A percentile compares a stretch with the other conserved stretches of the same genome.
Conservation (phyloP, 2,113 vertebrate genomes). For the Saccopteryx bilineata region DNA sequence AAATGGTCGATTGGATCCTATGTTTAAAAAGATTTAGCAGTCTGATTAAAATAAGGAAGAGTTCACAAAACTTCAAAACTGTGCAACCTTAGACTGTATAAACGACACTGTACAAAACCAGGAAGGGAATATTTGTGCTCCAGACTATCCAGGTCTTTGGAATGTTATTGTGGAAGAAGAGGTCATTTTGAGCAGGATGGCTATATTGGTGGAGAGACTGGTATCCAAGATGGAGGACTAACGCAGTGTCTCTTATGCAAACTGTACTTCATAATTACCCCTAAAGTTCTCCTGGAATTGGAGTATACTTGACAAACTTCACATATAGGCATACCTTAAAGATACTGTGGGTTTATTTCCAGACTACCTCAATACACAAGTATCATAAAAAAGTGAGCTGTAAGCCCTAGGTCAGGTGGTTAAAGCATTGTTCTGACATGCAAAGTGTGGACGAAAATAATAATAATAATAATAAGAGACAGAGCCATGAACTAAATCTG, state of each 20-base stretch:
- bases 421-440: too few species aligned
- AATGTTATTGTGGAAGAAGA: background rate
- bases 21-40: constrained; percentile 28
- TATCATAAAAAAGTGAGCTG: background rate
- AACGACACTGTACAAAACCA: background rate
- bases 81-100: background rate
- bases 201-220: background rate
- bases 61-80: constrained; percentile 53
- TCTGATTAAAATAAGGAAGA: constrained; percentile 45
- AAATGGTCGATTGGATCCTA: constrained; percentile 3
- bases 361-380: background rate
- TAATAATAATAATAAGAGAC: too few species aligned
- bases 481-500: too few species aligned
- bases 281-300: background rate
- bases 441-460: too few species aligned
- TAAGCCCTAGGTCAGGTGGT: too few species aligned
- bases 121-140: background rate
- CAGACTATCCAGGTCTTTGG: background rate
- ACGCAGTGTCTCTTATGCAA: background rate
- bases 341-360: background rate
- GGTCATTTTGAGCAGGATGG: background rate
- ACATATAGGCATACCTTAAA: background rate
- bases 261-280: background rate
- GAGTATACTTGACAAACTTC: background rate
- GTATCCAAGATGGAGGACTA: background rate